These are phyloP conservation scores for Rhinolophus sinicus DNA, from an alignment of 2,113 vertebrate species.

Conservation along the genomic window DNA sequence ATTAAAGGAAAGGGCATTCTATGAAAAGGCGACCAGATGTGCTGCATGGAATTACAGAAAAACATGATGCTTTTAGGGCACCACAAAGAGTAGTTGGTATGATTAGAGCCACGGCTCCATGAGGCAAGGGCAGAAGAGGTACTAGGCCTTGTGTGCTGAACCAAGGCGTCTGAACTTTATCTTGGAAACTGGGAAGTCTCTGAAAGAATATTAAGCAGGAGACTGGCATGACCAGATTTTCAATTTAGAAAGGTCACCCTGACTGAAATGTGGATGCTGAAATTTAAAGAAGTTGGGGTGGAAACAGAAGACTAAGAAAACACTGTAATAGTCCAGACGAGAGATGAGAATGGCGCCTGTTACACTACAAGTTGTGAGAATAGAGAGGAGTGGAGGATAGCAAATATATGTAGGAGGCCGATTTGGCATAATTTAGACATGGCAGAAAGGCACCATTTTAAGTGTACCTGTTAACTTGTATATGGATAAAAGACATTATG, in stretches of 20 bases:
- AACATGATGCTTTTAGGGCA: slow-evolving; percentile 15
- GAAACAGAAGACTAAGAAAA: slow-evolving; percentile 22
- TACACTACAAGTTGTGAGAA: not conserved
- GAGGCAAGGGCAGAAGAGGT: not conserved
- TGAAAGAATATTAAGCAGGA: slow-evolving; percentile 41
- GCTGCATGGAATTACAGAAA: not conserved
- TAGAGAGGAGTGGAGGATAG: not conserved
- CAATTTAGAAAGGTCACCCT: slow-evolving; percentile 29
- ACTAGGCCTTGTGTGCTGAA: not conserved
- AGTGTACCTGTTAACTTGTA: not conserved
- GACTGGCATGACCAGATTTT: slow-evolving; percentile 47
- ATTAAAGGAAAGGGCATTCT: not conserved
- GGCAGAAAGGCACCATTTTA: not conserved
- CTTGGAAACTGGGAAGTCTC: slow-evolving; percentile 33
- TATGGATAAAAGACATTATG: not conserved
- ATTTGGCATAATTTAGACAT: not conserved
- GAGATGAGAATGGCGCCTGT: not conserved
- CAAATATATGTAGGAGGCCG: not conserved
- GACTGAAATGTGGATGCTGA: slow-evolving; percentile 3
- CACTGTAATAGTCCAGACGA: not conserved
- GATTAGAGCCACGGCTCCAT: not conserved
- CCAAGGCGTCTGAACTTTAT: not conserved
- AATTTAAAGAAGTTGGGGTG: not conserved
- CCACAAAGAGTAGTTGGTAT: not conserved
- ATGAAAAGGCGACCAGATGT: not conserved